Base-by-base conservation (phyloP, 2,888 invertebrate species). In the Euplagia quadripunctaria region DNA sequence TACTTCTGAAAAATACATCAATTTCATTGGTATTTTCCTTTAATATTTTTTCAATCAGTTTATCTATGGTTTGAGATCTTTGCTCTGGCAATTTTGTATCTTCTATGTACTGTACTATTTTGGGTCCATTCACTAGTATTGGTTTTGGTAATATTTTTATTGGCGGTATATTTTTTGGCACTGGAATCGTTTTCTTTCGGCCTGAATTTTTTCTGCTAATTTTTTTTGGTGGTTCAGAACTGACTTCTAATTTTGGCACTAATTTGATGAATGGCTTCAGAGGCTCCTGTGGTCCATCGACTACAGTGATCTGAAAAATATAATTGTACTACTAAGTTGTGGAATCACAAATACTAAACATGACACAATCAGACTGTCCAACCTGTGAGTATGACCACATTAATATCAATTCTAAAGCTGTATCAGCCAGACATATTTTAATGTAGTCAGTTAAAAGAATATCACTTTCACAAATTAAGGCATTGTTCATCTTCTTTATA, bases 11-110 rank as follows among this genome's bases (percentile, higher is more conserved):
- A 86, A 96, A 96, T 0, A 96, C 94, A 75, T 96, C 96, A 67
- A 96, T 94, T 90, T 95, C 95, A 80, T 96, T 96, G 43, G 95
- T 95, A 69, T 94, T 94, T 73, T 96, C 96, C 82, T 93, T 95
- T 0, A 96, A 81, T 64, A 95, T 90, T 85, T 92, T 95, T 76
- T 96, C 96, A 82, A 95, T 94, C 5, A 96, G 88, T 83, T 92
- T 94, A 77, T 96, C 95, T 81, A 96, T 88, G 4, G 89, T 88
- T 80, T 95, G 92, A 0, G 94, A 93, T 74, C 92, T 88, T 55
- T 91, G 91, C 68, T 93, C 92, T 0, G 90, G 83, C 68, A 86
- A 77, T 80, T 93, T 94, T 63, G 90, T 88, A 49, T 95, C 94
- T 78, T 94, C 94, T 3, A 94, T 84, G 52, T 93, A 93, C 68